Conservation (phyloP, 2,888 invertebrate species). For the Mythimna impura region DNA sequence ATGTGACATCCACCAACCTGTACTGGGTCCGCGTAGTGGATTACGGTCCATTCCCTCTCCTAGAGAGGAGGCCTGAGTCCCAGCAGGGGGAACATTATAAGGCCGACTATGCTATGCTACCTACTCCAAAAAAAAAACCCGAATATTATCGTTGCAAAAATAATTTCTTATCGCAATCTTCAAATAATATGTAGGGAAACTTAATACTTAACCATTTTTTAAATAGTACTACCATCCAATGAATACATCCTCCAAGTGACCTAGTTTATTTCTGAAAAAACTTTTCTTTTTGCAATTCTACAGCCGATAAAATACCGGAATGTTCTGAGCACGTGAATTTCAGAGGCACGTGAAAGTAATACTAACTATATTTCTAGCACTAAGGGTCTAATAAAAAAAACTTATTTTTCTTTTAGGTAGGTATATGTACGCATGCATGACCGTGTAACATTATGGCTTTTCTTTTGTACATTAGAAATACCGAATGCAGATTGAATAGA, state of each 20-base stretch:
- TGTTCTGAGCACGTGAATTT: slow-evolving; percentile 41
- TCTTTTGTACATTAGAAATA: too few species aligned
- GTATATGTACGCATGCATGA: background rate
- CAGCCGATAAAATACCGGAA: slow-evolving; percentile 20
- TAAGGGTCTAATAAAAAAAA: slow-evolving; percentile 1
- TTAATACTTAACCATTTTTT: too few species aligned
- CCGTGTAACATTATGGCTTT: too few species aligned
- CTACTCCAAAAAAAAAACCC: too few species aligned
- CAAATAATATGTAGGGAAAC: background rate
- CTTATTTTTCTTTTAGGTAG: background rate
- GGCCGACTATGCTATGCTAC: too few species aligned
- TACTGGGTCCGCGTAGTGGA: too few species aligned
- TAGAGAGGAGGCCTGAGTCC: too few species aligned
- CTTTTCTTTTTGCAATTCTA: slow-evolving; percentile 29
- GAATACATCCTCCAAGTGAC: slow-evolving; percentile 16
- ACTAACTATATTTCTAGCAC: slow-evolving; percentile 44
- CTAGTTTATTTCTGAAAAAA: slow-evolving; percentile 10
- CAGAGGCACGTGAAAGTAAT: slow-evolving; percentile 35
- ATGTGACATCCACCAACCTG: too few species aligned
- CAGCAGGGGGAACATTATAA: too few species aligned
- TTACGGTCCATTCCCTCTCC: too few species aligned
- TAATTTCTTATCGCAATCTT: background rate
- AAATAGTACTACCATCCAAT: background rate
- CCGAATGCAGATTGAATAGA: too few species aligned
- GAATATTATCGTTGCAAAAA: too few species aligned